A percentile compares a stretch with the other conserved stretches of the same genome.
These are phyloP conservation scores for Pyrocoelia pectoralis DNA, from an alignment of 2,888 invertebrate species.

Conservation along the genomic window DNA sequence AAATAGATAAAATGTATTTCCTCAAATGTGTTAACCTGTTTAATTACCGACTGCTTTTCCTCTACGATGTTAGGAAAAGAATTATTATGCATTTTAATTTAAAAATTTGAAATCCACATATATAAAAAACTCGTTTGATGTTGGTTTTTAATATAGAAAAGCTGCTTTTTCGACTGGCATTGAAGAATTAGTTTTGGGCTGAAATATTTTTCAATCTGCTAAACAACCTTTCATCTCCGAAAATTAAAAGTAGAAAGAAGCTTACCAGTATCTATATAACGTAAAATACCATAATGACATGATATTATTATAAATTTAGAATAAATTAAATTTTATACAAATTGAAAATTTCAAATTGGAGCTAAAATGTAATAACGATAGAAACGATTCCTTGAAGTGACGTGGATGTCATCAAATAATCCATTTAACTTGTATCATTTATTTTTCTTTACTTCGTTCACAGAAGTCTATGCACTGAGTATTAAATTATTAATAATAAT, in stretches of 20 bases:
- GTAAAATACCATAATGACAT: neutral
- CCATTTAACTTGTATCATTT: too few relatives aligned
- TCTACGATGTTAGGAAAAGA: too few relatives aligned
- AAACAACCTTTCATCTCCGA: conserved; percentile 31
- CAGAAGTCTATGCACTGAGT: too few relatives aligned
- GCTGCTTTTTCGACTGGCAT: conserved; percentile 20
- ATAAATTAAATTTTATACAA: neutral
- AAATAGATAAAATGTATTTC: neutral
- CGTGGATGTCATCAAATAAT: too few relatives aligned
- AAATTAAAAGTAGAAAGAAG: conserved; percentile 31
- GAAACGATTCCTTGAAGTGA: too few relatives aligned
- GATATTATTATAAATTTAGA: neutral
- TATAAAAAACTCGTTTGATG: conserved; percentile 26
- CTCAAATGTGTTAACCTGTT: too few relatives aligned
- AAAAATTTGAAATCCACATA: conserved; percentile 17
- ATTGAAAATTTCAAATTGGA: too few relatives aligned
- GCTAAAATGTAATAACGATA: too few relatives aligned
- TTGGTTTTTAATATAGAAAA: conserved; percentile 32
- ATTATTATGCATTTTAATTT: conserved; percentile 12
- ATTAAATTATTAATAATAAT: too few relatives aligned
- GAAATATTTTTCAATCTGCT: conserved; percentile 29
- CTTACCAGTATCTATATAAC: conserved; percentile 11
- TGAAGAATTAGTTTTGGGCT: conserved; percentile 14
- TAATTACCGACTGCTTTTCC: too few relatives aligned
- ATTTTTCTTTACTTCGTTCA: too few relatives aligned